Evolutionary conservation across 2,888 invertebrate genomes (phyloP), one percentile per base, ranked within the genome.

Genomic region (Leptopilina drosophilae): DNA sequence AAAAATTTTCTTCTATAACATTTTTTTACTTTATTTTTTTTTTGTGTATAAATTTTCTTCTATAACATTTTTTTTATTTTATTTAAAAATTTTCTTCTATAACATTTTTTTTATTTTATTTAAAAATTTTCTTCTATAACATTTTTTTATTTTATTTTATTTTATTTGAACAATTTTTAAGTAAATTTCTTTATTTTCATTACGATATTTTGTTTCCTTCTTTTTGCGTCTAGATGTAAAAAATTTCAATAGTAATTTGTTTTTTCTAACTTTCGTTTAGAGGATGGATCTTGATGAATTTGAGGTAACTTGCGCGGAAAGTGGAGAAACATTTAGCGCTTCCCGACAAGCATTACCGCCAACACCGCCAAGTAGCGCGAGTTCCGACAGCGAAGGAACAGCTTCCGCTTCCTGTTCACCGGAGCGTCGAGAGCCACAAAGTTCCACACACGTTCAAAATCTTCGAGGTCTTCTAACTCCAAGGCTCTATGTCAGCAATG

Each of bases 291-390:
- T 90, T 0, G 89, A 89, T 42, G 89, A 89, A 40, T 87, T 87
- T 53, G 86, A 83, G 40, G 77, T 84, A 14, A 82, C 81, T 5
- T 84, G 85, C 67, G 84, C 85, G 5, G 87, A 82, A 73, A 87
- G 85, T 53, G 88, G 87, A 49, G 80, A 81, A 62, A 85, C 82
- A 67, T 81, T 83, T 33, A 85, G 85, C 46, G 82, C 82, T 11
- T 87, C 87, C 53, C 84, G 88, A 73, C 87, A 88, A 78, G 94
- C 94, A 88, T 93, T 98, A 83, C 98, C 98, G 5, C 97, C 98
- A 14, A 98, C 98, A 81, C 98, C 98, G 66, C 97, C 98, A 9
- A 97, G 96, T 80, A 94, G 95, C 83, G 95, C 95, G 20, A 96
- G 96, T 86, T 96, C 96, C 79, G 96, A 96, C 90, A 96, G 96